phyloP scores from a whole-genome alignment of 2,113 vertebrate genomes.

The Dascyllus trimaculatus region DNA sequence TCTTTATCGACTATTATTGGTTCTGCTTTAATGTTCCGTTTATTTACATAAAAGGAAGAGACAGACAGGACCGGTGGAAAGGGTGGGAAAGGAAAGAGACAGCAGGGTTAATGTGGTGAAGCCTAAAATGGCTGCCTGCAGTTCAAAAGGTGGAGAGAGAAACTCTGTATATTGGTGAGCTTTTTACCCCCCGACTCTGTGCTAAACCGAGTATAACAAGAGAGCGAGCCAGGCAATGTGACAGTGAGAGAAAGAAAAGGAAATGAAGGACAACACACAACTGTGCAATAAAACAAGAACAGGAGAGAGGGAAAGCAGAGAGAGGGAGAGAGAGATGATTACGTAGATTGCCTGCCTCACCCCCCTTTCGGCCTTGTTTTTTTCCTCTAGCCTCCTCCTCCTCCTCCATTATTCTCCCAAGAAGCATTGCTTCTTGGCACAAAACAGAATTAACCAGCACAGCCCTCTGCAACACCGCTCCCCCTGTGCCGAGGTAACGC shows the following conservation, averaged over 20 bases:
- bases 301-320: slow-evolving; percentile 19
- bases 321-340: slow-evolving; percentile 57
- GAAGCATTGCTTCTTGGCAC: slow-evolving; percentile 77
- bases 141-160: slow-evolving; percentile 53
- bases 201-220: slow-evolving; percentile 23
- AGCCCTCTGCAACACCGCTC: slow-evolving; percentile 79
- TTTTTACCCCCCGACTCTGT: background rate
- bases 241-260: slow-evolving; percentile 44
- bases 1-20: background rate
- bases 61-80: background rate
- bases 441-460: slow-evolving; percentile 76
- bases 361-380: slow-evolving; percentile 66
- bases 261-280: slow-evolving; percentile 58
- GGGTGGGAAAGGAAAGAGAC: background rate
- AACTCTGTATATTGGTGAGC: slow-evolving; percentile 17
- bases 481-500: slow-evolving; percentile 67
- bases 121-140: slow-evolving; percentile 75
- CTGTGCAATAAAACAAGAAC: slow-evolving; percentile 48
- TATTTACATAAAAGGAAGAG: slow-evolving; percentile 19
- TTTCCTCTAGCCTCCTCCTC: slow-evolving; percentile 48
- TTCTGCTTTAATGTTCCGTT: slow-evolving; percentile 1
- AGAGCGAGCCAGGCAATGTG: slow-evolving; percentile 20
- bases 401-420: slow-evolving; percentile 74
- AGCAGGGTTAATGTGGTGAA: slow-evolving; percentile 15
- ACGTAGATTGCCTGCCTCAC: slow-evolving; percentile 67